Evolutionary conservation across 37 sponge, comb jelly and placozoan species (phyloP).

Genomic region (Tethya wilhelma): DNA sequence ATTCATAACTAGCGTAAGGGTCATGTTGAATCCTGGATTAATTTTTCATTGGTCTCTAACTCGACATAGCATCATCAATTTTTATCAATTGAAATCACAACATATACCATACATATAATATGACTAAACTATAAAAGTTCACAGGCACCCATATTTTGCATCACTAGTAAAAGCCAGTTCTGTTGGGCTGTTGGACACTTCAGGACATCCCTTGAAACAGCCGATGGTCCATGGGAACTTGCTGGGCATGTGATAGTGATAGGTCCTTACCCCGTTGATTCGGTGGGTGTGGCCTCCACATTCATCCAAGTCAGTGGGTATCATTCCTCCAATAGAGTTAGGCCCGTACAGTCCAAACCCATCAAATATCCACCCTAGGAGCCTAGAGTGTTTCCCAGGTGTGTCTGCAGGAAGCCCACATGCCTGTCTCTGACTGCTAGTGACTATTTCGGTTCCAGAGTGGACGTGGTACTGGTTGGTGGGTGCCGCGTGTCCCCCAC

Average conservation of each 20-base stretch:
- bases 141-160: slow-evolving; percentile 47
- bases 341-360: slow-evolving; percentile 75
- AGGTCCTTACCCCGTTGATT: slow-evolving; percentile 46
- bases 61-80: no score
- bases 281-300: slow-evolving; percentile 76
- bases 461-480: slow-evolving; percentile 62
- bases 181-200: slow-evolving; percentile 45
- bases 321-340: slow-evolving; percentile 43
- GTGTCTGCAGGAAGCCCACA: slow-evolving; percentile 56
- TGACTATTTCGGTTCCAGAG: slow-evolving; percentile 38
- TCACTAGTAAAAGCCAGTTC: slow-evolving; percentile 4
- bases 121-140: no score
- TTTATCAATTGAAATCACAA: no score
- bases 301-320: slow-evolving; percentile 66
- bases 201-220: slow-evolving; percentile 76
- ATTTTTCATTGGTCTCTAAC: no score
- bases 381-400: slow-evolving; percentile 62
- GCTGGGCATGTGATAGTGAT: slow-evolving; percentile 76
- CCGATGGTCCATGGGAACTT: slow-evolving; percentile 76
- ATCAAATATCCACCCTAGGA: slow-evolving; percentile 77
- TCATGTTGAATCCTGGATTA: no score
- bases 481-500: slow-evolving; percentile 73
- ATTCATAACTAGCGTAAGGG: no score
- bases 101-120: no score
- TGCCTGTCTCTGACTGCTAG: not conserved